These are phyloP conservation scores for Phortica magna DNA, from an alignment of 2,888 invertebrate species.

Conservation along the genomic window DNA sequence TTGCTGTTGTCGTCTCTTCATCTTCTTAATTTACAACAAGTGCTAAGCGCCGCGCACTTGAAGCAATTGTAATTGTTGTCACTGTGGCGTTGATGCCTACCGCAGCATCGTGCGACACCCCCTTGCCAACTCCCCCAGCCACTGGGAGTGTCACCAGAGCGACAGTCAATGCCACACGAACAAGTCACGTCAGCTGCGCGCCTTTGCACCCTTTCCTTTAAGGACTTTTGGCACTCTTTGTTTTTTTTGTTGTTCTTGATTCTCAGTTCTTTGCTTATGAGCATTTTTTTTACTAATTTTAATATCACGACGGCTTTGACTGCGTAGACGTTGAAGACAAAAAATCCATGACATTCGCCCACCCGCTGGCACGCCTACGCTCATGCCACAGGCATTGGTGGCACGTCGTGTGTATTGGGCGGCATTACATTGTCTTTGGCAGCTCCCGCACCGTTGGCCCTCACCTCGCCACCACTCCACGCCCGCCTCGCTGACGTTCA, in stretches of 20 bases:
- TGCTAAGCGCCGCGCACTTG: conserved; percentile 39
- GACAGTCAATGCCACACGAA: not conserved
- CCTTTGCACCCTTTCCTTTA: not conserved
- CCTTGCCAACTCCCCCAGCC: not conserved
- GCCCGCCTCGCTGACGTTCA: not conserved
- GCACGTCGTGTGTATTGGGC: not conserved
- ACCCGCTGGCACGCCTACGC: conserved; percentile 24
- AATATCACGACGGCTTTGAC: conserved; percentile 59
- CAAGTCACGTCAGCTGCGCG: conserved; percentile 3
- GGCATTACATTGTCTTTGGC: conserved; percentile 5
- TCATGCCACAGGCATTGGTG: conserved; percentile 22
- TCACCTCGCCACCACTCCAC: too few relatives aligned
- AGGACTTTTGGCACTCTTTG: not conserved
- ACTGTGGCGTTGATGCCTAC: conserved; percentile 20
- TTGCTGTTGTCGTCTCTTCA: conserved; percentile 8
- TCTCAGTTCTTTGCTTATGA: not conserved
- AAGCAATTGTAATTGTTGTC: conserved; percentile 38
- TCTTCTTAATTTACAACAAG: conserved; percentile 23
- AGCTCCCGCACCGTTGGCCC: not conserved
- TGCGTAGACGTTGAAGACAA: not conserved
- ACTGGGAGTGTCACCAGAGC: not conserved
- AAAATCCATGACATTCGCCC: not conserved
- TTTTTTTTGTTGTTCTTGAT: not conserved
- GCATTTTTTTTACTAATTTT: conserved; percentile 74
- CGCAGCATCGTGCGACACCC: not conserved